Base-by-base conservation (phyloP, 2,888 invertebrate genomes). In the Blastobasis lacticolella region DNA sequence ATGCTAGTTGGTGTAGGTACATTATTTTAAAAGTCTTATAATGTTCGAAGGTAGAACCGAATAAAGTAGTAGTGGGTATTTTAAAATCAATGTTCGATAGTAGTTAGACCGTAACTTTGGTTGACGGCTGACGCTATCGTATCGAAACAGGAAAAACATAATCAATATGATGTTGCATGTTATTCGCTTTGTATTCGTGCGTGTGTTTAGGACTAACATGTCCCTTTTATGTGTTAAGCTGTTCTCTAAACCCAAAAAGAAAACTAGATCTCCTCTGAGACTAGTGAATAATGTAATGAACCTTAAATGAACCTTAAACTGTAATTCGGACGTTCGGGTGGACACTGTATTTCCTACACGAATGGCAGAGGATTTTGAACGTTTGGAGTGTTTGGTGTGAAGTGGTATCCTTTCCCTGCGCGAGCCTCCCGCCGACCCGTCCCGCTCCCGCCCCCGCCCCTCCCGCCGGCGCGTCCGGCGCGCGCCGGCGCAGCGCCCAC, bases 151-250 rank as follows among this genome's bases (percentile, higher is more conserved):
- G 51, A 54, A 51, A 53, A 54, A 43, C 38, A 51, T 44, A 41
- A 44, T 9, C 56, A 65, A 64, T 58, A 82, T 82, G 77, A 71
- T 81, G 75, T 70, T 81, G 87, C 86, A 84, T 85, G 86, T 75
- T 54, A 69, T 80, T 57, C 67, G 65, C 59, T 69, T 75, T 59
- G 23, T 23, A 23, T 59, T 82, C 66, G 69, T 78, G 70, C 70
- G 78, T 75, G 69, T 73, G 62, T 66, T 78, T 58, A 74, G 73
- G 62, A 62, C 62, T 75, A 82, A 79, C 59, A 80, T 83, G 78
- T 76, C 65, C 58, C 62, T 78, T 55, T 73, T 82, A 53, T 79
- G 78, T 68, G 60, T 78, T 49, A 80, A 81, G 62, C 63, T 81
- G 62, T 81, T 78, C 62, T 65, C 71, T 51, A 72, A 65, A 55